phyloP scores from a whole-genome alignment of 2,113 vertebrate genomes.

The Arizona elegans region DNA sequence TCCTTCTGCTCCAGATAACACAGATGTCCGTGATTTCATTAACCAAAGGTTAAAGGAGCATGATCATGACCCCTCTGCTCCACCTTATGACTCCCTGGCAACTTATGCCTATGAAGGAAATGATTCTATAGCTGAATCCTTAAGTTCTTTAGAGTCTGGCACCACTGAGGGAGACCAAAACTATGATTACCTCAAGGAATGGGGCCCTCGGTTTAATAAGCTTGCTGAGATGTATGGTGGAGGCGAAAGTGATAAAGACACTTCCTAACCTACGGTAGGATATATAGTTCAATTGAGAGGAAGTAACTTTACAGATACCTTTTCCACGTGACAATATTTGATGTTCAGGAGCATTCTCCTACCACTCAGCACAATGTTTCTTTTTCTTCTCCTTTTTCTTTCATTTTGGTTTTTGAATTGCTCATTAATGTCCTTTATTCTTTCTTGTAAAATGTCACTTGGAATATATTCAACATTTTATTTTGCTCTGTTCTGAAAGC shows the following conservation, averaged over 20 bases:
- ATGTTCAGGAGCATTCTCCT: slow-evolving; percentile 70
- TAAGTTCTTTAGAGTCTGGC: slow-evolving; percentile 91
- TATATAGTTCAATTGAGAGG: slow-evolving; percentile 31
- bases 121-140: slow-evolving; percentile 90
- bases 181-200: slow-evolving; percentile 94
- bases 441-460: slow-evolving; percentile 72
- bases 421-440: slow-evolving; percentile 70
- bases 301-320: slow-evolving; percentile 61
- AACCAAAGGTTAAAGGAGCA: slow-evolving; percentile 90
- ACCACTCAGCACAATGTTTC: slow-evolving; percentile 71
- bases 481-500: slow-evolving; percentile 75
- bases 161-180: slow-evolving; percentile 94
- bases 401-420: slow-evolving; percentile 55
- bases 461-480: slow-evolving; percentile 70
- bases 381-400: slow-evolving; percentile 53
- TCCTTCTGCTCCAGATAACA: slow-evolving; percentile 88
- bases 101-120: slow-evolving; percentile 96
- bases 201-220: slow-evolving; percentile 96
- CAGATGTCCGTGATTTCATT: slow-evolving; percentile 95
- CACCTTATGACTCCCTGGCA: slow-evolving; percentile 94
- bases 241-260: slow-evolving; percentile 86
- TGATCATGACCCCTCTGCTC: slow-evolving; percentile 88
- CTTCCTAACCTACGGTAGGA: slow-evolving; percentile 72
- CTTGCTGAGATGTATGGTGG: slow-evolving; percentile 96
- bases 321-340: slow-evolving; percentile 69